Conservation (phyloP, 1,140 invertebrate species). For the Zaprionus tsacasi region DNA sequence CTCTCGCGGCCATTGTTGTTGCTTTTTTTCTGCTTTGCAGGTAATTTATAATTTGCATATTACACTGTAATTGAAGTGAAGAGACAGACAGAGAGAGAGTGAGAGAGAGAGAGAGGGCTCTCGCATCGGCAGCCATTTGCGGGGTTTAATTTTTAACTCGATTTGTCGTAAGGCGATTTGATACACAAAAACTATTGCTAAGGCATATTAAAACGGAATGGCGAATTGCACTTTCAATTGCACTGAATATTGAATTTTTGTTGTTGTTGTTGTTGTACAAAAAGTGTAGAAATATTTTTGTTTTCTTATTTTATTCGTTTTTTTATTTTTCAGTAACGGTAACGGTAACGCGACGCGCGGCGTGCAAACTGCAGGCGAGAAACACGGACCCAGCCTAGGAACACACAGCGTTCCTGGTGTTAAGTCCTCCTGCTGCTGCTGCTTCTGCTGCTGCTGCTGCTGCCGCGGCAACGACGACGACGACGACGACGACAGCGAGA, state of each 20-base stretch:
- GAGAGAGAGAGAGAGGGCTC: conserved; percentile 1
- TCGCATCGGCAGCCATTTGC: conserved; percentile 56
- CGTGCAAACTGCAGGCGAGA: conserved; percentile 61
- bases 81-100: conserved; percentile 7
- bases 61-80: conserved; percentile 64
- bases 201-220: conserved; percentile 53
- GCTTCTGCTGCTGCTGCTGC: conserved; percentile 44
- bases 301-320: conserved; percentile 15
- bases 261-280: conserved; percentile 55
- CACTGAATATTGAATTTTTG: conserved; percentile 44
- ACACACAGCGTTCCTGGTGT: conserved; percentile 33
- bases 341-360: conserved; percentile 53
- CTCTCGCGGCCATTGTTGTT: conserved; percentile 15
- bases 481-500: conserved; percentile 60
- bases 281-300: conserved; percentile 61
- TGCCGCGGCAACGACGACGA: conserved; percentile 34
- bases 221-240: conserved; percentile 51
- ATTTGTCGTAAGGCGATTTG: conserved; percentile 55
- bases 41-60: conserved; percentile 55
- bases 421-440: conserved; percentile 50
- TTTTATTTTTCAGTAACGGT: conserved; percentile 31
- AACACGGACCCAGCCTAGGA: conserved; percentile 29
- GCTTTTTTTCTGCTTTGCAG: conserved; percentile 18
- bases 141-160: conserved; percentile 65
- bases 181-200: conserved; percentile 56